Evolutionary conservation across 2,797 vertebrate species (phyloP), one percentile per base, ranked within the genome.

Genomic region (Antrozous pallidus): DNA sequence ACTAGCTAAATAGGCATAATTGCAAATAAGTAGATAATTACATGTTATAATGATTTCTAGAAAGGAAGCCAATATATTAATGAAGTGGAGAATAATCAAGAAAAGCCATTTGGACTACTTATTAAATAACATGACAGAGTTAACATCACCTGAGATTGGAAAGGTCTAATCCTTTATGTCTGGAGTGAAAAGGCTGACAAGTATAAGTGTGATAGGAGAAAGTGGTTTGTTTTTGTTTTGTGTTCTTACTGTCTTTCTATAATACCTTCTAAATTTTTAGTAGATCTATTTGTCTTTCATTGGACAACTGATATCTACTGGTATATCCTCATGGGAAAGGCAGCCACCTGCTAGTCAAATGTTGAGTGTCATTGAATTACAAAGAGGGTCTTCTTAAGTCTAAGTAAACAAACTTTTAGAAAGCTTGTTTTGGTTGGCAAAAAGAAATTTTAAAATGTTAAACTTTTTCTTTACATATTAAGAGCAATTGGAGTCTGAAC

Each of bases 1-100:
- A 71, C 11, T 42, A 88, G 51, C 13, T 84, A 47, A 24, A 14
- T 45, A 67, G 28, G 11, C 12, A 71, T 54, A 42, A 58, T 70
- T 81, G 22, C 8, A 92, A 97, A 93, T 70, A 71, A 65, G 24
- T 80, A 75, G 13, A 38, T 84, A 78, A 65, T 45, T 73, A 65
- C 6, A 85, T 61, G 61, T 74, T 77, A 63, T 69, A 63, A n/a
- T 81, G 83, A 81, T 88, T 77, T 14, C 58, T 61, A 61, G 58
- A 61, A 61, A 61, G 28, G 28, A 61, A 61, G 58, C 26, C 58
- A 61, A 61, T 31, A 61, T 61, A 61, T 28, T 6, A 61, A 61
- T 31, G 13, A 92, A 54, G 5, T 75, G 36, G 70, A 86, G 16
- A 70, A 75, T 69, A 75, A 42, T 14, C 61, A 26, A 75, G 24